These are phyloP conservation scores for Bathybates hornii DNA, from an alignment of 2,113 vertebrate species.

Conservation along the genomic window DNA sequence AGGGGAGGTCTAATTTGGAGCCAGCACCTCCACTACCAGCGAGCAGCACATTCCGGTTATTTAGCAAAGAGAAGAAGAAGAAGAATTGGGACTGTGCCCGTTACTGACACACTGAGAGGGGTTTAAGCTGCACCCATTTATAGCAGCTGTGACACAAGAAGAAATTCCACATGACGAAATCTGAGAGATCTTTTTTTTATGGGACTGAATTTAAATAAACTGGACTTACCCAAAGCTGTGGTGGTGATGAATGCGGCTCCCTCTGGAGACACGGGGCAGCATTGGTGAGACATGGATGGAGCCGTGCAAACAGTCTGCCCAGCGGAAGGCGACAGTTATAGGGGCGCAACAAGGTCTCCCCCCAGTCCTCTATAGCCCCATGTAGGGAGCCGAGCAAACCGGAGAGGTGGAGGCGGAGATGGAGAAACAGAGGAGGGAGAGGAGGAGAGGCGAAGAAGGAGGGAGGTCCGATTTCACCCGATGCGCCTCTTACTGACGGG, in stretches of 20 bases:
- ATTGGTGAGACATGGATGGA: conserved; percentile 57
- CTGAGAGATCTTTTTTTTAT: neutral
- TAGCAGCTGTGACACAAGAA: neutral
- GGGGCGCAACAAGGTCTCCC: conserved; percentile 52
- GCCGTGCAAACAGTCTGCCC: conserved; percentile 50
- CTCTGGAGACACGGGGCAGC: conserved; percentile 60
- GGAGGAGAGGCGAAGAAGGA: neutral
- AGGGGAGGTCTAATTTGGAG: conserved; percentile 6
- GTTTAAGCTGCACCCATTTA: neutral
- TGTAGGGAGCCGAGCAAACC: conserved; percentile 5
- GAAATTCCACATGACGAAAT: neutral
- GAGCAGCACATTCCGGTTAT: conserved; percentile 15
- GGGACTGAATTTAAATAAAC: neutral
- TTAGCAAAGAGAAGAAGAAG: neutral
- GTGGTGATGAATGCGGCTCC: conserved; percentile 38
- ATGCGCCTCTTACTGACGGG: conserved; percentile 64
- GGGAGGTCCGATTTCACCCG: conserved; percentile 64
- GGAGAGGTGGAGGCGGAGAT: neutral
- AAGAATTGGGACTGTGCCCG: conserved; percentile 8
- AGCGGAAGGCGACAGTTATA: conserved; percentile 5
- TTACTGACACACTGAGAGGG: conserved; percentile 19
- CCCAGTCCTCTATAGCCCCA: conserved; percentile 21
- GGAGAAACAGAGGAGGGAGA: neutral
- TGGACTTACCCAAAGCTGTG: conserved; percentile 65
- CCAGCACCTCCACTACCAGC: neutral